phyloP scores from a whole-genome alignment of 2,888 invertebrate genomes.

The Biston betularia region DNA sequence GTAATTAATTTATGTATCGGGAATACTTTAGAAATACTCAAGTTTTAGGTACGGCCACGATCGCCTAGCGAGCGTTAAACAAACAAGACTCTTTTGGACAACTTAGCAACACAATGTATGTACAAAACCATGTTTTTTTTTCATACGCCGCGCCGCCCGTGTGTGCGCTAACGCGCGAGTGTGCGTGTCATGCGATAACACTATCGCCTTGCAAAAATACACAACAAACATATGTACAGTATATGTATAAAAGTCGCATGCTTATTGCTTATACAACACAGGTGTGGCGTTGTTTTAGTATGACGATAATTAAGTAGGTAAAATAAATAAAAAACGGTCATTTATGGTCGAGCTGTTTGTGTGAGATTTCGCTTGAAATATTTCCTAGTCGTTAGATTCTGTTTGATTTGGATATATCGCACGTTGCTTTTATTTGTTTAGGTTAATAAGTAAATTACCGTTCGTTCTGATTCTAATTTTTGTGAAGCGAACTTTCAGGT shows the following conservation, averaged over 20 bases:
- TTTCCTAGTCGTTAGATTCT: constrained; percentile 40
- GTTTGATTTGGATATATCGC: constrained; percentile 33
- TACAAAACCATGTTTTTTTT: constrained; percentile 48
- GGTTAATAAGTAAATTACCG: constrained; percentile 22
- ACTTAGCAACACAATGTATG: constrained; percentile 67
- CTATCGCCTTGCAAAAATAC: constrained; percentile 85
- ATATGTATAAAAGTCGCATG: constrained; percentile 43
- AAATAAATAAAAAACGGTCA: constrained; percentile 55
- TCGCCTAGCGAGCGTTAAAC: constrained; percentile 33
- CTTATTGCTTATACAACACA: constrained; percentile 50
- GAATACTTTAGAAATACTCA: constrained; percentile 18
- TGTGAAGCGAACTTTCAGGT: background rate
- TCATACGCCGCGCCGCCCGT: constrained; percentile 40
- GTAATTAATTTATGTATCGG: constrained; percentile 28
- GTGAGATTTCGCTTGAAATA: constrained; percentile 49
- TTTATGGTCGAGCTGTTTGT: constrained; percentile 43
- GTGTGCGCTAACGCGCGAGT: constrained; percentile 67
- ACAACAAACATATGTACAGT: constrained; percentile 71
- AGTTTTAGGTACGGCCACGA: constrained; percentile 22
- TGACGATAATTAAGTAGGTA: constrained; percentile 59
- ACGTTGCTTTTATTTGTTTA: constrained; percentile 27
- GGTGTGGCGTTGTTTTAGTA: constrained; percentile 53
- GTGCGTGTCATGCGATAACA: constrained; percentile 78
- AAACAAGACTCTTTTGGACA: constrained; percentile 60
- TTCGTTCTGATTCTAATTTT: constrained; percentile 8